Base-by-base conservation (phyloP, 2,113 vertebrate species). In the Glareola pratincola region DNA sequence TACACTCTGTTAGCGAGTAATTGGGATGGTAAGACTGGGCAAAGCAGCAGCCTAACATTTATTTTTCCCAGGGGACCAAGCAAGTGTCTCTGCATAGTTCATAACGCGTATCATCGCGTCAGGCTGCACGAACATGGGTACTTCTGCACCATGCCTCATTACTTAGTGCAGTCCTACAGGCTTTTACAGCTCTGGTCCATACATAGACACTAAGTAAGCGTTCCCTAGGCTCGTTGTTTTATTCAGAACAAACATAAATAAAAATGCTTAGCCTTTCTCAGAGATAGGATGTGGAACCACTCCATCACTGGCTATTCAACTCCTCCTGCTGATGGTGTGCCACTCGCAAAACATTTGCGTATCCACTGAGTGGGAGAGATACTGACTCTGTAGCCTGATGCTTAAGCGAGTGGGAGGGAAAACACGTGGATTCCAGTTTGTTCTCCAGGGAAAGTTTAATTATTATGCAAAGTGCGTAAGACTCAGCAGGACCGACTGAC, bases 391-490 rank as follows among this genome's bases (percentile, higher is more conserved):
- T 24, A 92, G 91, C 91, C 83, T 91, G 75, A 88, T 92, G 75
- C 89, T 76, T 32, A 62, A n/a, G n/a, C n/a, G 85, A 96, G 92
- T 86, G 89, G 95, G 95, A 95, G 91, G 93, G 50, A 79, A 92
- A 94, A 72, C 88, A 96, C 45, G 41, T 69, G 67, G 78, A 94
- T 91, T 62, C 45, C 72, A 86, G 32, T 43, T 90, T 41, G 39
- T 68, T 83, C 83, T 76, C 53, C 57, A 91, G 34, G 47, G 22
- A 80, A 95, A 86, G 37, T 68, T 92, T 88, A 64, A 79, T 88
- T 85, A 85, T 69, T 77, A 81, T 77, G 68, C 48, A 41, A 90
- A 85, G 34, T 83, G 71, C 5, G 0, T 78, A 93, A 78, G 51
- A 54, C n/a, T 94, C 57, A 39, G 90, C 36, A 92, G 45, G 67